phyloP scores from a whole-genome alignment of 1,140 invertebrate species.

The Sycobia sp. region DNA sequence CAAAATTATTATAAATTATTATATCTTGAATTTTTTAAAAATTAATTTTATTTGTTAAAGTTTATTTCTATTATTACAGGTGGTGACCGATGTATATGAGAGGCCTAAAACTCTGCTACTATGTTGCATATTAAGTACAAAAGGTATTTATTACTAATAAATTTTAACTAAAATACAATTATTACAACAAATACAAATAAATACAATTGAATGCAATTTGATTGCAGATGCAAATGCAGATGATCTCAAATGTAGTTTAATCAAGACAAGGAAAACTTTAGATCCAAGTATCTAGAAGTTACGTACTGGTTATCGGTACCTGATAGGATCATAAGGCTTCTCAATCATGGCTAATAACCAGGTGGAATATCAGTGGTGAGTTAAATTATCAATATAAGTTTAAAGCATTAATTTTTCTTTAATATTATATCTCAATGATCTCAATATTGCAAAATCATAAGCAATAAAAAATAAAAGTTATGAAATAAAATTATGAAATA shows the following conservation, averaged over 20 bases:
- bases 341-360: slow-evolving; percentile 61
- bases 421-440: neutral
- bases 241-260: slow-evolving; percentile 55
- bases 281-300: slow-evolving; percentile 53
- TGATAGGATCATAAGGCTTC: slow-evolving; percentile 52
- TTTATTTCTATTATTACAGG: slow-evolving; percentile 32
- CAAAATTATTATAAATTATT: neutral
- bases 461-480: neutral
- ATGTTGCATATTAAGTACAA: slow-evolving; percentile 44
- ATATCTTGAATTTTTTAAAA: neutral
- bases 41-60: neutral
- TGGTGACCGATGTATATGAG: slow-evolving; percentile 47
- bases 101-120: slow-evolving; percentile 45
- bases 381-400: slow-evolving; percentile 13
- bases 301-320: slow-evolving; percentile 51
- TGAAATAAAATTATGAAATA: slow-evolving; percentile 1
- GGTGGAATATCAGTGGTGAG: slow-evolving; percentile 63
- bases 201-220: slow-evolving; percentile 8
- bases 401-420: neutral
- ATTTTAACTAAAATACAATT: neutral
- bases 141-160: slow-evolving; percentile 40
- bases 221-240: slow-evolving; percentile 49
- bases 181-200: neutral
- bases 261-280: slow-evolving; percentile 44
- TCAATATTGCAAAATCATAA: neutral